phyloP scores from a whole-genome alignment of 2,113 vertebrate genomes.

The Chloebia gouldiae region DNA sequence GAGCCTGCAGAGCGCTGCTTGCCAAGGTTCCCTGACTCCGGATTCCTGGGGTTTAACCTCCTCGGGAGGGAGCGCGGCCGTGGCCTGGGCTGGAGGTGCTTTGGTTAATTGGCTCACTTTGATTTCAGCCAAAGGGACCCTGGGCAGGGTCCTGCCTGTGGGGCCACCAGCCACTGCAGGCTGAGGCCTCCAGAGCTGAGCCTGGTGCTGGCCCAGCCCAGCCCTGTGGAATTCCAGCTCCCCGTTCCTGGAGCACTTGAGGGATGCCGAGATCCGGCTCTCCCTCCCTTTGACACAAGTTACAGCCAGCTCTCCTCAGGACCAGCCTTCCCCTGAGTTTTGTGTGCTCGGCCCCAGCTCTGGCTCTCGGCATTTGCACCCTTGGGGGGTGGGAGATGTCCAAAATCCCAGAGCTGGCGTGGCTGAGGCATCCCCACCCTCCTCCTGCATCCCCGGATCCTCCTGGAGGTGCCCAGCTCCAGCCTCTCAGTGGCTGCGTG shows the following conservation, averaged over 20 bases:
- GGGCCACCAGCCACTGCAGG: too few relatives aligned
- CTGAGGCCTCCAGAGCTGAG: background rate
- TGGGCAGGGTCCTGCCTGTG: too few relatives aligned
- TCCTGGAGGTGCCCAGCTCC: background rate
- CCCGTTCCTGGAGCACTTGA: background rate
- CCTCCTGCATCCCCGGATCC: background rate
- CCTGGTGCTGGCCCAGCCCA: background rate
- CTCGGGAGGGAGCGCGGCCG: background rate
- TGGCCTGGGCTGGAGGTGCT: background rate
- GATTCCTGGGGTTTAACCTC: background rate
- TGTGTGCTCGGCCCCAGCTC: rapidly evolving
- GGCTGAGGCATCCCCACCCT: rapidly evolving
- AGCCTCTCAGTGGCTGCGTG: rapidly evolving
- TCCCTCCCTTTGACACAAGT: background rate
- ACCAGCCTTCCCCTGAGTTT: background rate
- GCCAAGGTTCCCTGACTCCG: background rate
- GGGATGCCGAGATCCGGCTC: background rate
- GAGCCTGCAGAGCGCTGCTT: background rate
- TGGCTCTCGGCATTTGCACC: background rate
- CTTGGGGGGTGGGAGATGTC: background rate
- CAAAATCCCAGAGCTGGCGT: background rate
- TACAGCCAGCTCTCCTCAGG: background rate
- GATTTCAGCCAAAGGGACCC: background rate
- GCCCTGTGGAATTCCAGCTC: background rate
- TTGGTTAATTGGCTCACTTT: background rate